These are phyloP conservation scores for Rallus crepitans DNA, from an alignment of 2,797 vertebrate genomes.

Conservation along the genomic window DNA sequence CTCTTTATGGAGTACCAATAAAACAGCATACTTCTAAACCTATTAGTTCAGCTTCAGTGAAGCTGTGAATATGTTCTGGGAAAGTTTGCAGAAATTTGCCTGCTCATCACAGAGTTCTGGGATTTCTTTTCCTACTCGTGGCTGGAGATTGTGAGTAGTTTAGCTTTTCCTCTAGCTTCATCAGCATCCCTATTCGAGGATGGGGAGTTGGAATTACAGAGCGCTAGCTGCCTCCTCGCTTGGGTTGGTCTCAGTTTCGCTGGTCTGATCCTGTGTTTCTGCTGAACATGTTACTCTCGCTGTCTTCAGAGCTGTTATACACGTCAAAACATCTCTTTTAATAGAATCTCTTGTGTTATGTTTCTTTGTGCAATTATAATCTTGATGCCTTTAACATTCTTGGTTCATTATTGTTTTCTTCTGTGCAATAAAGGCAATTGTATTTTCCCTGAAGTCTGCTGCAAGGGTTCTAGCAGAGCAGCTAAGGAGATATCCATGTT, in stretches of 20 bases:
- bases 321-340: not conserved
- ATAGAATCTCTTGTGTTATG: slow-evolving; percentile 26
- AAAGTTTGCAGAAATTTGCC: not conserved
- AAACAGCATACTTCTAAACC: not conserved
- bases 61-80: not conserved
- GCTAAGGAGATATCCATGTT: not conserved
- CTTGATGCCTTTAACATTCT: slow-evolving; percentile 22
- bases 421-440: slow-evolving; percentile 59
- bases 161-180: not conserved
- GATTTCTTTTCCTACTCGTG: not conserved
- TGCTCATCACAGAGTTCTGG: not conserved
- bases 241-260: not conserved
- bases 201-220: not conserved
- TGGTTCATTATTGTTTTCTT: slow-evolving; percentile 54
- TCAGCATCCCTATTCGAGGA: not conserved
- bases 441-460: slow-evolving; percentile 55
- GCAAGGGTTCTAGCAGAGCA: slow-evolving; percentile 8
- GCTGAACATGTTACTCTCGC: not conserved
- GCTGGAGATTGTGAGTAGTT: not conserved
- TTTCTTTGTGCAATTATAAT: slow-evolving; percentile 58
- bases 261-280: not conserved
- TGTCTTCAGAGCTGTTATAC: not conserved
- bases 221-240: not conserved
- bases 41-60: slow-evolving; percentile 48
- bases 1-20: not conserved